Base-by-base conservation (phyloP, 1,140 invertebrate genomes). In the Zaprionus taronus region DNA sequence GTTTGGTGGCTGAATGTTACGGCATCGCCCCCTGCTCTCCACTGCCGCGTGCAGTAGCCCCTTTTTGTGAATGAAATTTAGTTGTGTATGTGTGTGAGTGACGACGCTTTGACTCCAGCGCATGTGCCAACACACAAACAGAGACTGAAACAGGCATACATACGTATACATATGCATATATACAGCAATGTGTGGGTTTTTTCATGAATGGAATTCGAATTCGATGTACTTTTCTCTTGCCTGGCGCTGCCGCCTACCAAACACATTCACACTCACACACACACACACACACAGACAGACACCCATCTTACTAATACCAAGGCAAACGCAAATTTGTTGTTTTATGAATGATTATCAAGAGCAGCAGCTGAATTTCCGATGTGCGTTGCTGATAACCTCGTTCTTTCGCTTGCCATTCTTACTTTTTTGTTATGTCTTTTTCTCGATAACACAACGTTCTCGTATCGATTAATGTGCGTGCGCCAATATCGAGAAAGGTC, bases 121-220 rank as follows among this genome's bases (percentile, higher is more conserved):
- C 85, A 87, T 82, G 86, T 73, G 83, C 79, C 77, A 75, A 75
- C 80, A 56, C 55, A 62, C 63, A 72, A 62, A 62, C 22, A 67
- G 38, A 67, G 26, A 53, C 58, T 70, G 34, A 47, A 34, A 72
- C 77, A 58, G 57, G 34, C 44, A 62, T 14, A 72, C 41, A 65
- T 14, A 72, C 24, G 31, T 22, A 77, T 60, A 55, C 66, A 71
- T 56, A 44, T 56, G 70, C 69, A 70, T 69, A 72, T 81, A 76
- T 69, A 69, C 75, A 89, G 80, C 84, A 79, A 81, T 87, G 90
- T 92, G 83, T 91, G 87, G 91, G 78, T 89, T 82, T 80, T 84
- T 91, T 92, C 87, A 92, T 92, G 91, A 92, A 92, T 92, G 91
- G 87, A 89, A 91, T 91, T 91, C 79, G 89, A 76, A 90, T 89